Percentiles rank a stretch among this genome's conserved stretches.
phyloP scores from a whole-genome alignment of 2,113 vertebrate genomes.

The Sander vitreus region DNA sequence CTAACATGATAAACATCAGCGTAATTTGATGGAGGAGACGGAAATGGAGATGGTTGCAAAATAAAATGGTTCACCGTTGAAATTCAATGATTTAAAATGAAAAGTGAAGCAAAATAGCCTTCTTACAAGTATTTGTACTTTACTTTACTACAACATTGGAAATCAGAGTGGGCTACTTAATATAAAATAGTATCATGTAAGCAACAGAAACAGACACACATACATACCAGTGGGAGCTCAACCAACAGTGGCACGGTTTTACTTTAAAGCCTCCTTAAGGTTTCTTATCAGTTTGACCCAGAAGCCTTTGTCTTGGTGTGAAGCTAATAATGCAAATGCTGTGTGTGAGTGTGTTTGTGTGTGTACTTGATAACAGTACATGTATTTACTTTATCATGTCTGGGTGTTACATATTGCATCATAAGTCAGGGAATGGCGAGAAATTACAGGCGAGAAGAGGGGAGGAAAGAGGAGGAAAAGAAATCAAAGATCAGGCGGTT shows the following conservation, averaged over 20 bases:
- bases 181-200: slow-evolving; percentile 18
- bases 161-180: slow-evolving; percentile 42
- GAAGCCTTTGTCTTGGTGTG: slow-evolving; percentile 62
- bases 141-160: not conserved
- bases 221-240: slow-evolving; percentile 21
- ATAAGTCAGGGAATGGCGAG: slow-evolving; percentile 22
- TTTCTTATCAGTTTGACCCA: slow-evolving; percentile 71
- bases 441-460: slow-evolving; percentile 11
- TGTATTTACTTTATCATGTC: slow-evolving; percentile 18
- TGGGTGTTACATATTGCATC: slow-evolving; percentile 27
- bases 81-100: slow-evolving; percentile 19
- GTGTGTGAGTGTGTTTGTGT: slow-evolving; percentile 14
- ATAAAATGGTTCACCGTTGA: not conserved
- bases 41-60: not conserved
- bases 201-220: slow-evolving; percentile 1
- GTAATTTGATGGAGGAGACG: slow-evolving; percentile 30
- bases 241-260: slow-evolving; percentile 44
- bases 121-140: not conserved
- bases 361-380: not conserved
- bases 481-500: slow-evolving; percentile 18
- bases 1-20: slow-evolving; percentile 29
- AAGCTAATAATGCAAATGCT: slow-evolving; percentile 31
- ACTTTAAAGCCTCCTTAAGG: slow-evolving; percentile 54
- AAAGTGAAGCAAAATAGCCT: not conserved
- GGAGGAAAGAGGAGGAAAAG: not conserved